These are phyloP conservation scores for Scopus umbretta DNA, from an alignment of 2,113 vertebrate genomes.

Conservation along the genomic window DNA sequence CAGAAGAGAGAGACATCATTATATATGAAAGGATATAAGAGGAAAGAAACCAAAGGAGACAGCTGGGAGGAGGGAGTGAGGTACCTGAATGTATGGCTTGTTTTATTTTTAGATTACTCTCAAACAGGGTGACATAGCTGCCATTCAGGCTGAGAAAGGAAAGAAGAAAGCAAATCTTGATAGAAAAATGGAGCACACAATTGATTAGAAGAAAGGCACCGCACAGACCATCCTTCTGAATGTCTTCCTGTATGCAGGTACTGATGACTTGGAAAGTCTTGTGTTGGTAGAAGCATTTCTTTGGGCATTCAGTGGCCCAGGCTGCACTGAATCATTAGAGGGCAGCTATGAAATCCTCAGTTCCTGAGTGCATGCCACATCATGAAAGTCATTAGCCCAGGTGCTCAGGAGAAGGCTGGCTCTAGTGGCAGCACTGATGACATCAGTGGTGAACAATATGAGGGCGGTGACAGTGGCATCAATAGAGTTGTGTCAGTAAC, in stretches of 20 bases:
- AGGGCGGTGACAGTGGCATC: neutral
- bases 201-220: neutral
- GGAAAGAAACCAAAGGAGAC: neutral
- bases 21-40: neutral
- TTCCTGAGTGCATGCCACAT: neutral
- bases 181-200: neutral
- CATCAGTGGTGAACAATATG: neutral
- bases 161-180: neutral
- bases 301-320: neutral
- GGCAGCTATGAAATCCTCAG: neutral
- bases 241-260: neutral
- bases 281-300: neutral
- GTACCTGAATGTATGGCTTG: neutral
- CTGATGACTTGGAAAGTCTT: neutral
- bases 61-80: neutral
- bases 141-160: neutral
- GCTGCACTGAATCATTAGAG: neutral
- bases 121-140: neutral
- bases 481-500: neutral
- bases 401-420: neutral
- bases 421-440: neutral
- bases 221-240: neutral
- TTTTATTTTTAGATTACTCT: neutral
- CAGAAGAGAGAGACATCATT: neutral
- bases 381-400: neutral